phyloP scores from a whole-genome alignment of 2,888 invertebrate species.

The Lochmaea crataegi region DNA sequence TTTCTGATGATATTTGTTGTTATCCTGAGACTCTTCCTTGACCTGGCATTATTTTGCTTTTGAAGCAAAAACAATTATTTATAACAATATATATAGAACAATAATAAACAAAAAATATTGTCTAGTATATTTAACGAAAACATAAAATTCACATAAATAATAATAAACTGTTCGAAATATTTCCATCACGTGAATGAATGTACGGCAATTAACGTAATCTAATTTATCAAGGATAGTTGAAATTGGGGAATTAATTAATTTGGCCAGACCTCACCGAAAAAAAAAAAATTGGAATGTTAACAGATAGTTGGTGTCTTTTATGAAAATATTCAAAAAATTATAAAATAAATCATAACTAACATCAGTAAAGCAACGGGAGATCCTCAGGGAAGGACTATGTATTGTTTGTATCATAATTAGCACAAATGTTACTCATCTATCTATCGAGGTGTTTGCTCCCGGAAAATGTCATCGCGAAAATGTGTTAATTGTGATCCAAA shows the following conservation, averaged over 20 bases:
- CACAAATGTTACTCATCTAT: too few relatives aligned
- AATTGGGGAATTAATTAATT: neutral
- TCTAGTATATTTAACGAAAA: neutral
- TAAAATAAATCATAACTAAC: too few relatives aligned
- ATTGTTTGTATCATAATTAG: too few relatives aligned
- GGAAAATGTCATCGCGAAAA: too few relatives aligned
- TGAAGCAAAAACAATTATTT: neutral
- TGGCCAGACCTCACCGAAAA: neutral
- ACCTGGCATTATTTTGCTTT: neutral
- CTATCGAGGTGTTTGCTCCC: too few relatives aligned
- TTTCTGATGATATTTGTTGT: too few relatives aligned
- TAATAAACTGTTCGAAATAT: neutral
- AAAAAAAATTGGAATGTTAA: neutral
- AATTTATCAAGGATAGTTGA: neutral
- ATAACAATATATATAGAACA: neutral
- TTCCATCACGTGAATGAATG: neutral
- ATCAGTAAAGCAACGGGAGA: too few relatives aligned
- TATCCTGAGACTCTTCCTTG: too few relatives aligned
- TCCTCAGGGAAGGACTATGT: too few relatives aligned
- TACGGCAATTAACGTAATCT: neutral
- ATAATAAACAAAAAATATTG: neutral
- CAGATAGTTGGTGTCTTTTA: neutral
- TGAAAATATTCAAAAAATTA: too few relatives aligned
- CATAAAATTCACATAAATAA: neutral
- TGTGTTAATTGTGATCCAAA: too few relatives aligned